These are phyloP conservation scores for Zaprionus davidi DNA, from an alignment of 1,140 invertebrate species.

Conservation along the genomic window DNA sequence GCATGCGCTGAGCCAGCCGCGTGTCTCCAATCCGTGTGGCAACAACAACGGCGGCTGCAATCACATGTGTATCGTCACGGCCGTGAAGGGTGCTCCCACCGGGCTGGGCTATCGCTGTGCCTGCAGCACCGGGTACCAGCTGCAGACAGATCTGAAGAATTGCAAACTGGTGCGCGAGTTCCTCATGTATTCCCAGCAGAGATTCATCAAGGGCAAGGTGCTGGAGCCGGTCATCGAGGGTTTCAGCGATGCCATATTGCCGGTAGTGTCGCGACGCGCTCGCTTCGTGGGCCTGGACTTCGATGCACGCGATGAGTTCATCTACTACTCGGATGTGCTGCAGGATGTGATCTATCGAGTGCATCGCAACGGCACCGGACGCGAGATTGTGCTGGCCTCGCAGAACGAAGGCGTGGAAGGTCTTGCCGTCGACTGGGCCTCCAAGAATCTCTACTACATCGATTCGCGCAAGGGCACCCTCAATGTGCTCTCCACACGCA, in stretches of 20 bases:
- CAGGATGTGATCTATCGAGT: slow-evolving; percentile 98
- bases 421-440: slow-evolving; percentile 97
- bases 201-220: slow-evolving; percentile 98
- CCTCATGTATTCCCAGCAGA: slow-evolving; percentile 98
- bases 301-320: slow-evolving; percentile 94
- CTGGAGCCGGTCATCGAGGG: slow-evolving; percentile 94
- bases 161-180: slow-evolving; percentile 96
- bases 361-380: slow-evolving; percentile 93
- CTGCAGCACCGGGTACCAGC: slow-evolving; percentile 94
- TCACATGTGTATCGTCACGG: slow-evolving; percentile 97
- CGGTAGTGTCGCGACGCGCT: slow-evolving; percentile 94
- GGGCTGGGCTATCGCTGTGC: slow-evolving; percentile 96
- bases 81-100: slow-evolving; percentile 89
- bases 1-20: slow-evolving; percentile 91
- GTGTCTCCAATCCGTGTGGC: slow-evolving; percentile 94
- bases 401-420: slow-evolving; percentile 99
- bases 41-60: slow-evolving; percentile 95
- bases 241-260: slow-evolving; percentile 96
- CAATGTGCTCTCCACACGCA: slow-evolving; percentile 95
- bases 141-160: slow-evolving; percentile 91
- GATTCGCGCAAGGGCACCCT: slow-evolving; percentile 97
- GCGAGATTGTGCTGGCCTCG: slow-evolving; percentile 96
- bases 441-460: slow-evolving; percentile 99
- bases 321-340: slow-evolving; percentile 98
- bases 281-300: slow-evolving; percentile 99